Evolutionary conservation across 2,797 vertebrate genomes (phyloP).

Genomic region (Acanthopagrus latus): DNA sequence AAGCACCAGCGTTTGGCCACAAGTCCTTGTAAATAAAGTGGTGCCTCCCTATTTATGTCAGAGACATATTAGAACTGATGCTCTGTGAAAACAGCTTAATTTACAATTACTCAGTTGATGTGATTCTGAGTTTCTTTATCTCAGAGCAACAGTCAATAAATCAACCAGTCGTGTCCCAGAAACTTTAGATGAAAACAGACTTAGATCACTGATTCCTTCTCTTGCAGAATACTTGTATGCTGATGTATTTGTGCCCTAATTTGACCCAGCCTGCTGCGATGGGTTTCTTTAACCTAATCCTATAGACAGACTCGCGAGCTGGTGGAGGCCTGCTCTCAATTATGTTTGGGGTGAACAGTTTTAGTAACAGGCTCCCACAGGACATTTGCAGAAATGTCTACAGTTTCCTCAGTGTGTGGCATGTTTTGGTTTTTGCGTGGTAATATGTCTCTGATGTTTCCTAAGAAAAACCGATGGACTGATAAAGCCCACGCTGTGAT

Average conservation of each 20-base stretch:
- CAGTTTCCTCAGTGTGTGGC: conserved; percentile 30
- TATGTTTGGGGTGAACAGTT: conserved; percentile 64
- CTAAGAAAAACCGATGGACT: conserved; percentile 12
- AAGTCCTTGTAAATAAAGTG: conserved; percentile 74
- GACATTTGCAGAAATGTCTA: conserved; percentile 51
- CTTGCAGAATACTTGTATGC: not conserved
- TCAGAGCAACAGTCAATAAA: conserved; percentile 27
- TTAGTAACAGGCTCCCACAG: conserved; percentile 65
- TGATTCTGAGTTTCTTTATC: conserved; percentile 20
- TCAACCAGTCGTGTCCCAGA: not conserved
- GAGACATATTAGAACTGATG: conserved; percentile 59
- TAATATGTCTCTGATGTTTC: conserved; percentile 33
- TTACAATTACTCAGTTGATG: conserved; percentile 38
- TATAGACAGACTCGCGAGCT: conserved; percentile 39
- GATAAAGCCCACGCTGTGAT: conserved; percentile 2
- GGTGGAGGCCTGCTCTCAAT: conserved; percentile 67
- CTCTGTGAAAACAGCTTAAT: conserved; percentile 38
- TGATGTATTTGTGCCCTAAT: conserved; percentile 52
- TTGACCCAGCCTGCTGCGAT: conserved; percentile 55
- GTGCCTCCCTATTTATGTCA: conserved; percentile 62
- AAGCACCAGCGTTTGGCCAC: conserved; percentile 73
- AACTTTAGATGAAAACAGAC: conserved; percentile 17
- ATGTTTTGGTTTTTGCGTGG: conserved; percentile 34
- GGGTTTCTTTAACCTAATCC: conserved; percentile 54
- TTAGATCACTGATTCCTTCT: too few relatives aligned